Evolutionary conservation across 2,797 vertebrate genomes (phyloP).

Genomic region (Rousettus madagascariensis): DNA sequence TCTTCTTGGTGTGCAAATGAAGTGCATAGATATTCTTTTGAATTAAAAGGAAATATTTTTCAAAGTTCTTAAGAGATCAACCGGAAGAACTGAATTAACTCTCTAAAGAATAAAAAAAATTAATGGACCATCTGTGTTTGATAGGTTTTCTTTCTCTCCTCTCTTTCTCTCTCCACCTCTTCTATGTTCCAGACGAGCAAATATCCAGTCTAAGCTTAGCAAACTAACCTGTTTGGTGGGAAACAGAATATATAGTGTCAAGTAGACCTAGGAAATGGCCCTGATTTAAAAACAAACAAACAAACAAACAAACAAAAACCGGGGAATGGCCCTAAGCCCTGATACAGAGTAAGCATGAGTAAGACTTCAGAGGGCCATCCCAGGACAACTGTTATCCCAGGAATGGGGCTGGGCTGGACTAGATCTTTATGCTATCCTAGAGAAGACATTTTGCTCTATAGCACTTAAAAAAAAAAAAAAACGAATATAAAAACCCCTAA

Average conservation of each 20-base stretch:
- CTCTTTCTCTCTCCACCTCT: background rate
- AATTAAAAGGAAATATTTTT: slow-evolving; percentile 50
- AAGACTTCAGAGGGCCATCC: background rate
- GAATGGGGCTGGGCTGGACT: background rate
- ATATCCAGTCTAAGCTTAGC: background rate
- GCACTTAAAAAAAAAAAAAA: background rate
- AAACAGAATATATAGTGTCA: background rate
- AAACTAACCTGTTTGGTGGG: background rate
- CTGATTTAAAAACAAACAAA: background rate
- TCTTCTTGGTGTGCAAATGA: slow-evolving; percentile 35
- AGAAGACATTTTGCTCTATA: background rate
- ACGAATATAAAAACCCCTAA: background rate
- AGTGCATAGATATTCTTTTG: slow-evolving; percentile 32
- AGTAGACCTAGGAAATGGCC: background rate
- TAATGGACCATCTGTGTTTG: background rate
- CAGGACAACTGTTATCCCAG: background rate
- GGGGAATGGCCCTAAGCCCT: background rate
- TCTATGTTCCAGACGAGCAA: background rate
- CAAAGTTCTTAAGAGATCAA: slow-evolving; percentile 35
- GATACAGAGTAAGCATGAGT: background rate
- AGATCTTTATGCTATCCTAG: background rate
- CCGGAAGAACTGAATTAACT: slow-evolving; percentile 17
- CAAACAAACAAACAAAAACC: background rate
- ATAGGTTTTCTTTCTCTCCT: background rate
- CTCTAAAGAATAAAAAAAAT: background rate